These are phyloP conservation scores for Halictus ligatus DNA, from an alignment of 2,888 invertebrate genomes.

Conservation along the genomic window DNA sequence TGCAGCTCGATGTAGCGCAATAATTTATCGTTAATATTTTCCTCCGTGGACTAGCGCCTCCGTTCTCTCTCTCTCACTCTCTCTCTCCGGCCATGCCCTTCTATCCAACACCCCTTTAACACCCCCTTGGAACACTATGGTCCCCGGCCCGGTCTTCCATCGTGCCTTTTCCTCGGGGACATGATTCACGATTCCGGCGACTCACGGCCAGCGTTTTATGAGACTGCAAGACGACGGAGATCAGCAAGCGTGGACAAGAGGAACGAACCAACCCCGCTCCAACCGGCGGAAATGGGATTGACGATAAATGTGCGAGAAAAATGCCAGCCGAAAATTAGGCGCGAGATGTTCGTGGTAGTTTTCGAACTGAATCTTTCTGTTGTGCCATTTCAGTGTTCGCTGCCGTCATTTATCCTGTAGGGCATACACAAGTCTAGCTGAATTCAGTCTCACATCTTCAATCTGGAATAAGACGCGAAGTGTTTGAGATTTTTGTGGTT, in stretches of 20 bases:
- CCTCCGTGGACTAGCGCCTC: conserved; percentile 60
- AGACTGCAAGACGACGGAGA: conserved; percentile 36
- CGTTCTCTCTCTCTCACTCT: conserved; percentile 52
- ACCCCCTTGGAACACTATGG: background rate
- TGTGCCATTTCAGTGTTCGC: too few relatives aligned
- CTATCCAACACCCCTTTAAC: background rate
- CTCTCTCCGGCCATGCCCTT: background rate
- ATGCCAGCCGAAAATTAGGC: conserved; percentile 14
- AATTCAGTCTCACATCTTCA: too few relatives aligned
- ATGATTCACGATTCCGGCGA: conserved; percentile 66
- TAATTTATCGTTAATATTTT: conserved; percentile 75
- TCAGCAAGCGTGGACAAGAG: conserved; percentile 17
- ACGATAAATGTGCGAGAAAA: conserved; percentile 12
- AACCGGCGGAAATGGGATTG: background rate
- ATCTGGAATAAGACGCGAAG: too few relatives aligned
- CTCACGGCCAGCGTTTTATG: conserved; percentile 60
- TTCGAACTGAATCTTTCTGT: too few relatives aligned
- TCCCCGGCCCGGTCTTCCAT: background rate
- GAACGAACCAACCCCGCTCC: background rate
- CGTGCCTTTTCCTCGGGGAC: conserved; percentile 49
- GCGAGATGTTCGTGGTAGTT: background rate
- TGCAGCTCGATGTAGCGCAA: conserved; percentile 69
- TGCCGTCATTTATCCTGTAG: too few relatives aligned
- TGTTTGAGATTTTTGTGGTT: too few relatives aligned
- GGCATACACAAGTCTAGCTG: too few relatives aligned